Percentiles rank a stretch among this genome's conserved stretches.
These are phyloP conservation scores for Eledone cirrhosa DNA, from an alignment of 2,888 invertebrate species.

Conservation along the genomic window DNA sequence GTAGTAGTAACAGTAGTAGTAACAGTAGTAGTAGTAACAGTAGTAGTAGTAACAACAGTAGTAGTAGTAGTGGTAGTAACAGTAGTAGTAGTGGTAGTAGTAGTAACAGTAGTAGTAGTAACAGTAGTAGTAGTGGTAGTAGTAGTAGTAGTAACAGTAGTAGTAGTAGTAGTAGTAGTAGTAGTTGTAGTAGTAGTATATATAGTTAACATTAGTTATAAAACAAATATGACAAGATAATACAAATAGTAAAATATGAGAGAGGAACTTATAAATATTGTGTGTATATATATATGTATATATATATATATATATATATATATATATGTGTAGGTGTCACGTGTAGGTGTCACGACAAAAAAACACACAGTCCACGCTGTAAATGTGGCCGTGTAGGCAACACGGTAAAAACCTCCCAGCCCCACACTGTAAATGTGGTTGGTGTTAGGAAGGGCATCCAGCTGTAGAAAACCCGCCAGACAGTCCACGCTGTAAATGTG, in stretches of 20 bases:
- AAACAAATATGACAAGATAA: not conserved
- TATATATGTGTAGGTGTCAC: no score
- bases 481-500: no score
- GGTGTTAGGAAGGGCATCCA: no score
- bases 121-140: constrained; percentile 34
- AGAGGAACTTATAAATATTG: not conserved
- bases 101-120: constrained; percentile 35
- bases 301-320: no score
- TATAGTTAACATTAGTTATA: constrained; percentile 31
- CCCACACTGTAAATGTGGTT: no score
- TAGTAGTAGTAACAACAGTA: constrained; percentile 1
- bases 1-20: constrained; percentile 23
- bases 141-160: constrained; percentile 32
- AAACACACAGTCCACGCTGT: no score
- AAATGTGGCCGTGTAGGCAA: no score
- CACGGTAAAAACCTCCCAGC: no score
- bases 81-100: constrained; percentile 35
- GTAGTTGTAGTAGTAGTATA: no score
- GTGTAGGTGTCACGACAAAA: no score
- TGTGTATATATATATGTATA: constrained; percentile 54
- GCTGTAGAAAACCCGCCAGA: no score
- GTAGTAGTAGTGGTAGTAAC: constrained; percentile 27
- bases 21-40: constrained; percentile 16
- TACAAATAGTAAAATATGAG: not conserved
- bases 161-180: constrained; percentile 32